Evolutionary conservation across 2,113 vertebrate genomes (phyloP).

Genomic region (Anolis carolinensis): DNA sequence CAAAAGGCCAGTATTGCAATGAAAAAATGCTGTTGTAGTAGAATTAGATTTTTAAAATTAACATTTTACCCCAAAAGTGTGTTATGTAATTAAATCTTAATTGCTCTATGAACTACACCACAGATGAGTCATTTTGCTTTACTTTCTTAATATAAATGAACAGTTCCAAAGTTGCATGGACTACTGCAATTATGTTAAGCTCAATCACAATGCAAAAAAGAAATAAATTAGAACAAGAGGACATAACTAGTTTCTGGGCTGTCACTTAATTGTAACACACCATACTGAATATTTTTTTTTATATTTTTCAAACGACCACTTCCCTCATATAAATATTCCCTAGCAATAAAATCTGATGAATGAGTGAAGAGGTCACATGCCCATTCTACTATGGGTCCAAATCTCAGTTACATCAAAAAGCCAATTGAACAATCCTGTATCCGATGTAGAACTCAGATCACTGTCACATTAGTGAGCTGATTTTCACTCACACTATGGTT

Average conservation of each 20-base stretch:
- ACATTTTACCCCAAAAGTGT: slow-evolving; percentile 5
- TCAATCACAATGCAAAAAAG: not conserved
- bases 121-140: slow-evolving; percentile 32
- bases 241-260: not conserved
- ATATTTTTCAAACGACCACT: not conserved
- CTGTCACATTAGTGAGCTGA: not conserved
- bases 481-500: not conserved
- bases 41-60: not conserved
- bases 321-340: not conserved
- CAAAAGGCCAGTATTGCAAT: not conserved
- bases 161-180: not conserved
- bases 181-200: not conserved
- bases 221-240: not conserved
- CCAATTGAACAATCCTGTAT: not conserved
- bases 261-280: not conserved
- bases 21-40: not conserved
- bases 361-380: not conserved
- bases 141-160: not conserved
- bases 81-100: slow-evolving; percentile 5
- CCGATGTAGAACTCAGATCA: not conserved
- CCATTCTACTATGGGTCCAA: not conserved
- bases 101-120: slow-evolving; percentile 9
- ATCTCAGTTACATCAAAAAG: not conserved
- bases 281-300: not conserved
- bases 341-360: not conserved